Conservation (phyloP, 2,888 invertebrate species). For the Drosophila hamatofila region DNA sequence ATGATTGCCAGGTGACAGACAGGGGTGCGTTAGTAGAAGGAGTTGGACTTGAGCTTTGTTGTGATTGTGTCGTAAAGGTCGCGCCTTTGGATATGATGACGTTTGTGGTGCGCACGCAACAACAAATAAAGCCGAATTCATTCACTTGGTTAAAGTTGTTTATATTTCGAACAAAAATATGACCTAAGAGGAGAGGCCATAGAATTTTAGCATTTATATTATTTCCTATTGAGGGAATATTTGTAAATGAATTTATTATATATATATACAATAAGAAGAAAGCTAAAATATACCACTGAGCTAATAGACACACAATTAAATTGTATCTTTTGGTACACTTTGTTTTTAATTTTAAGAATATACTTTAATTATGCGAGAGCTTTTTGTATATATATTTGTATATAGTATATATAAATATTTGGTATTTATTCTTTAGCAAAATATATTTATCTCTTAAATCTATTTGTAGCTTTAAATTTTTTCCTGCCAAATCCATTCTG, state of each 20-base stretch:
- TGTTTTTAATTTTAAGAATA: too few relatives aligned
- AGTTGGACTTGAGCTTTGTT: slow-evolving; percentile 1
- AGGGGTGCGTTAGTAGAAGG: too few relatives aligned
- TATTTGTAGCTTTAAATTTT: not conserved
- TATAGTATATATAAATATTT: too few relatives aligned
- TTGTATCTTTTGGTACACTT: too few relatives aligned
- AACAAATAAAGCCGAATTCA: not conserved
- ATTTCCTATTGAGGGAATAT: not conserved
- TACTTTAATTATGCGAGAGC: too few relatives aligned
- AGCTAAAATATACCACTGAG: too few relatives aligned
- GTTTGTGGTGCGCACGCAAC: slow-evolving; percentile 21
- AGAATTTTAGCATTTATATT: not conserved
- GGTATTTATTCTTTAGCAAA: too few relatives aligned
- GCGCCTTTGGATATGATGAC: not conserved
- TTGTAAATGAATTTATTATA: too few relatives aligned
- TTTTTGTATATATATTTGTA: too few relatives aligned
- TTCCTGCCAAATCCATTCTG: not conserved
- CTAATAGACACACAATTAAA: too few relatives aligned
- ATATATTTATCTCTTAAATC: not conserved
- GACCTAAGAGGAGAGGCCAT: not conserved
- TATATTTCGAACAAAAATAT: not conserved
- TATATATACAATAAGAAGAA: too few relatives aligned
- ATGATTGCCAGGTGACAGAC: slow-evolving; percentile 22
- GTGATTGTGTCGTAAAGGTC: slow-evolving; percentile 32
- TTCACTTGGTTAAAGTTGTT: slow-evolving; percentile 7